Base-by-base conservation (phyloP, 2,113 vertebrate species). In the Megalops atlanticus region DNA sequence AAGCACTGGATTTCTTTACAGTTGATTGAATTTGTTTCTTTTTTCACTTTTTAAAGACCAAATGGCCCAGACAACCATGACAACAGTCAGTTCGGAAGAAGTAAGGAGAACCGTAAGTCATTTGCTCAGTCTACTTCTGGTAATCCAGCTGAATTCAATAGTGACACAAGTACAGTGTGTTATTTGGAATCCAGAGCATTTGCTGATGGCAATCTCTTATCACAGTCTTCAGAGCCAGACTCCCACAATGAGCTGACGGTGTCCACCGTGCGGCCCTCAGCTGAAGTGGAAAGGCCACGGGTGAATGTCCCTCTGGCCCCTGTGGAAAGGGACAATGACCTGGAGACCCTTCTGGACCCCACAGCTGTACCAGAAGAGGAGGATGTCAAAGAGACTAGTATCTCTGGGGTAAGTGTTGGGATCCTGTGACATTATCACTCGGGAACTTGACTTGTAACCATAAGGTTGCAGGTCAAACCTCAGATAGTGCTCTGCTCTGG, bases 381-480 rank as follows among this genome's bases (percentile, higher is more conserved):
- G 1, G 86, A 90, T 12, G 36, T 77, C 0, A 87, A 80, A 21
- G 43, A 41, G 0, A 84, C 21, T 38, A 69, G 77, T 14, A 33
- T 52, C n/a, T 64, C 58, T 64, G 58, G 31, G 58, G 58, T 64
- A 64, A 64, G 58, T 31, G 1, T 27, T 58, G 18, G 58, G 14
- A 64, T n/a, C 58, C 49, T 24, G 24, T 4, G 11, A 15, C n/a
- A 45, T 45, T 31, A 11, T 64, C n/a, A n/a, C n/a, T n/a, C n/a
- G n/a, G n/a, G n/a, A n/a, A n/a, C n/a, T n/a, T n/a, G n/a, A n/a
- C n/a, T n/a, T n/a, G 58, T 27, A 10, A 64, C 58, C n/a, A 64
- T 10, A 31, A 64, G 58, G 6, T 64, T 31, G 18, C 8, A n/a
- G 21, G 5, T 31, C 58, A 64, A 31, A 31, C 31, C 24, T 64